Base-by-base conservation (phyloP, 30 jellyfish, hydroid and myxozoan genomes). In the Clytia hemisphaerica region DNA sequence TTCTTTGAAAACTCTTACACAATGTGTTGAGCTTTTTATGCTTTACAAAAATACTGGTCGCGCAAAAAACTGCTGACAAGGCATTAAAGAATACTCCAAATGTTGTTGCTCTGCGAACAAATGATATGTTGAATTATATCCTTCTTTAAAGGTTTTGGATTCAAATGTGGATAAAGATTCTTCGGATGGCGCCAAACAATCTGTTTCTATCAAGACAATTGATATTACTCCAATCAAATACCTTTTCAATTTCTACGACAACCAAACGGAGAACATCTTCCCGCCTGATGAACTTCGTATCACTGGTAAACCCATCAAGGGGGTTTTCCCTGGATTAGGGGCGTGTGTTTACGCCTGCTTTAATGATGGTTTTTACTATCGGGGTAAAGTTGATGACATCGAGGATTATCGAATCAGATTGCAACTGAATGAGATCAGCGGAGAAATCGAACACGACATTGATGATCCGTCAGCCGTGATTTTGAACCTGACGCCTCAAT, bases 391-490 rank as follows among this genome's bases (percentile, higher is more conserved):
- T 36, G 67, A 36, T 61, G 30, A 82, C 19, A 22, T 78, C 47
- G 74, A 76, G 3, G 98, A 79, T 30, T 76, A 72, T 79, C 67
- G 72, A 44, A 72, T 80, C 34, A 71, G 48, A 18, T 91, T 89
- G 40, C 71, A 64, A 30, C 72, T 89, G 51, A 61, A 42, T 26
- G 93, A 76, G 27, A 31, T 75, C 40, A 76, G 71, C 10, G 98
- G 81, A n/a, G 82, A 77, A 16, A 55, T 89, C n/a, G 72, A 31
- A 1, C 82, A 53, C 50, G 98, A 89, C 55, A 24, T 84, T 5
- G 98, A 89, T 76, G 98, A 89, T 47, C 73, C 92, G 44, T 80
- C 98, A 18, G 84, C 98, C 6, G 93, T 89, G 34, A 79, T 89
- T 4, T 45, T 79, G 3, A 89, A 90, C 29, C 35, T 74, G 53